Evolutionary conservation across 2,113 vertebrate species (phyloP).

Genomic region (Cyanistes caeruleus): DNA sequence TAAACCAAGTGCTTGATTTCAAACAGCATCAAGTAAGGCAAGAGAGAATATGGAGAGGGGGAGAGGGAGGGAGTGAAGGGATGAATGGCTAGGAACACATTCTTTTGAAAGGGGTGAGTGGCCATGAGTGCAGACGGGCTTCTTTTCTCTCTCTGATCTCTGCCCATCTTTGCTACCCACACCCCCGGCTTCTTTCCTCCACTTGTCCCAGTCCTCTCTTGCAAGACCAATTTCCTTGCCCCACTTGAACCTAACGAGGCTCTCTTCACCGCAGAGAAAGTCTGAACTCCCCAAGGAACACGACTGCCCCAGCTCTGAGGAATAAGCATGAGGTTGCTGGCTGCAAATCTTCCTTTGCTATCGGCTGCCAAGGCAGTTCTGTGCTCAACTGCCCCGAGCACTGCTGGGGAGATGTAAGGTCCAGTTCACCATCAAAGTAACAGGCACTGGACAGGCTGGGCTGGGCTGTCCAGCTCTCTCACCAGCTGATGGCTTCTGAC

Average conservation of each 20-base stretch:
- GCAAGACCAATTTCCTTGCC: background rate
- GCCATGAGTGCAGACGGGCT: background rate
- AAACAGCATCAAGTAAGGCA: slow-evolving; percentile 41
- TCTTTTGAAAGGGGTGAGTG: background rate
- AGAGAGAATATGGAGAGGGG: background rate
- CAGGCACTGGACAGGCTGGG: background rate
- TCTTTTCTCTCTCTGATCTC: background rate
- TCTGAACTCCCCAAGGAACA: background rate
- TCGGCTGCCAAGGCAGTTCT: background rate
- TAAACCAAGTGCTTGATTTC: slow-evolving; percentile 66
- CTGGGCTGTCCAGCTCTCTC: background rate
- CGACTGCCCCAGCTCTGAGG: background rate
- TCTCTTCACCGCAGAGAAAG: background rate
- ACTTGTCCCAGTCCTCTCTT: background rate
- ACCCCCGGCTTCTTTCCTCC: fast-evolving
- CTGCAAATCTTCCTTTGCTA: background rate
- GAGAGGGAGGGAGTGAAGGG: background rate
- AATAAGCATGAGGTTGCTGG: background rate
- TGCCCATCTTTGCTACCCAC: background rate
- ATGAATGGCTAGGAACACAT: background rate
- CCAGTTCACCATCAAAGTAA: background rate
- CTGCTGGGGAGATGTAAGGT: background rate
- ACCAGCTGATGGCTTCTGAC: background rate
- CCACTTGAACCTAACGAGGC: background rate
- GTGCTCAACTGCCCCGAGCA: background rate